Conservation (phyloP, 1,140 invertebrate genomes). For the Prorops nasuta region DNA sequence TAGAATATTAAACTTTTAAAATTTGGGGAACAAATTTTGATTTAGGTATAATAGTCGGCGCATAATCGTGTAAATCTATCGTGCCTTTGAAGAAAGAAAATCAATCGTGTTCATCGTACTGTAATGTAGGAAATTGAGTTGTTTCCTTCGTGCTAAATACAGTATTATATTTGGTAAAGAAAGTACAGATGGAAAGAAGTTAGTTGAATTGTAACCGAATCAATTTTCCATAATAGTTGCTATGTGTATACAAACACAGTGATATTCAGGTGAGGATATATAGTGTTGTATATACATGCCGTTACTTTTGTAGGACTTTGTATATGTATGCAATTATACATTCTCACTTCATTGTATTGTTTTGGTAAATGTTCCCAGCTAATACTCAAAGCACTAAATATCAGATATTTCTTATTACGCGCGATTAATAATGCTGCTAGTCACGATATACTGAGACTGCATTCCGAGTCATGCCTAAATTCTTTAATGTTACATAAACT, state of each 20-base stretch:
- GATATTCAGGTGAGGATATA: neutral
- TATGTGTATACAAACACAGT: neutral
- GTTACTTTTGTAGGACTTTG: no score
- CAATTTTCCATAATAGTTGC: neutral
- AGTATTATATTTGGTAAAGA: neutral
- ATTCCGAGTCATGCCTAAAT: no score
- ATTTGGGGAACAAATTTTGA: neutral
- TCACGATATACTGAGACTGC: no score
- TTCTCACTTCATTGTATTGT: no score
- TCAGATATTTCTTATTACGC: no score
- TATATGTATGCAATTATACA: no score
- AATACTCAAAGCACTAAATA: no score
- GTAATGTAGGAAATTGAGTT: slow-evolving; percentile 6
- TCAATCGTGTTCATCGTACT: slow-evolving; percentile 15
- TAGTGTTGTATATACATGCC: no score
- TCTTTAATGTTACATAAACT: no score
- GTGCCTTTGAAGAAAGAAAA: slow-evolving; percentile 26
- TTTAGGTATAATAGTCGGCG: neutral
- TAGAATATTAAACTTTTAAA: neutral
- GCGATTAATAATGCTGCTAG: no score
- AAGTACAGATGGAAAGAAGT: no score
- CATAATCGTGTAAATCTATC: slow-evolving; percentile 16
- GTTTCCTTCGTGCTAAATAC: neutral
- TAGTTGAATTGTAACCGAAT: neutral
- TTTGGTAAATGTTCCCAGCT: no score